A percentile compares a stretch with the other conserved stretches of the same genome.
Evolutionary conservation across 2,797 vertebrate genomes (phyloP).

Genomic region (Halcyon badia): DNA sequence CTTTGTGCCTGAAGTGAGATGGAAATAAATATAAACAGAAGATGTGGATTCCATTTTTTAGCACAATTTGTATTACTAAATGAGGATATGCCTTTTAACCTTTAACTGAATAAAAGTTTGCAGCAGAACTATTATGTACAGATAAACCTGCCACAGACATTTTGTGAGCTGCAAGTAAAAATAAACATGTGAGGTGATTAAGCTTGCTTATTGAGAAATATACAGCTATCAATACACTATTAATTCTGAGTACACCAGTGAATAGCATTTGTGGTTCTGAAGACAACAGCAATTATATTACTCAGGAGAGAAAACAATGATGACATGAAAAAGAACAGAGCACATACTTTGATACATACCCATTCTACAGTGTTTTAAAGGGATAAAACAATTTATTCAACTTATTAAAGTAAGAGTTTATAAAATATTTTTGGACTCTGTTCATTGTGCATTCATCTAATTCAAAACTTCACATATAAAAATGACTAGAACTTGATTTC

Average conservation of each 20-base stretch:
- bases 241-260: neutral
- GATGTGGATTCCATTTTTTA: neutral
- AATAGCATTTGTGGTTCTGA: neutral
- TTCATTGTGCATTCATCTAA: conserved; percentile 24
- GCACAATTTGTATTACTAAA: neutral
- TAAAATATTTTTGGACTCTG: conserved; percentile 24
- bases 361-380: neutral
- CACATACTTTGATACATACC: neutral
- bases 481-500: conserved; percentile 69
- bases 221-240: neutral
- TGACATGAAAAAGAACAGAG: neutral
- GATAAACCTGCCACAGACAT: neutral
- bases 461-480: conserved; percentile 54
- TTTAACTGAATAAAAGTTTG: neutral
- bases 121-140: neutral
- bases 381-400: conserved; percentile 26
- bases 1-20: neutral
- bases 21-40: neutral
- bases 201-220: neutral
- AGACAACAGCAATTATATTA: neutral
- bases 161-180: neutral
- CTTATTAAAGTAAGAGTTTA: conserved; percentile 60
- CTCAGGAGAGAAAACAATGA: neutral
- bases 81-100: neutral
- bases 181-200: neutral